Conservation (phyloP, 23 tunicate genomes). For the Aplidium turbinatum region DNA sequence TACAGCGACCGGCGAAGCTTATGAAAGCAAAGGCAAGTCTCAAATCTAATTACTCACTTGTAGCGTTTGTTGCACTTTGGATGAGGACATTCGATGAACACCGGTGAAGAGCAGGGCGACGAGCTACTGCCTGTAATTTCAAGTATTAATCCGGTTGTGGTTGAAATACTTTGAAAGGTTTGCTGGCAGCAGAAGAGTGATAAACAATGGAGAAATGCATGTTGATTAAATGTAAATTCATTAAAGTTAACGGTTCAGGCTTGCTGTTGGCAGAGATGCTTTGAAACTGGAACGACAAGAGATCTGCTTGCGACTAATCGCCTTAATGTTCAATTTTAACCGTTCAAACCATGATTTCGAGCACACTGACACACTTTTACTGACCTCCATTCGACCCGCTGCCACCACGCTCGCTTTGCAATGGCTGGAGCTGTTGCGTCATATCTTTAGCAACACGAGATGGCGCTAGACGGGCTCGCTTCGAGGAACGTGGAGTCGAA, state of each 20-base stretch:
- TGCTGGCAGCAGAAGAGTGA: too few species aligned
- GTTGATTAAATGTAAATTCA: too few species aligned
- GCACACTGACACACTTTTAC: not conserved
- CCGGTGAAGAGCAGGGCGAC: conserved; percentile 84
- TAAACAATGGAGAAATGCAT: too few species aligned
- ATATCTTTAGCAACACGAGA: conserved; percentile 40
- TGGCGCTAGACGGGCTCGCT: conserved; percentile 65
- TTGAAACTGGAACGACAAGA: too few species aligned
- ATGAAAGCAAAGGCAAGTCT: too few species aligned
- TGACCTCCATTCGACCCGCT: conserved; percentile 24
- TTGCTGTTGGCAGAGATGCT: too few species aligned
- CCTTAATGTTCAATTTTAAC: too few species aligned
- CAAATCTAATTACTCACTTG: conserved; percentile 47
- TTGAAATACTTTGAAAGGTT: too few species aligned
- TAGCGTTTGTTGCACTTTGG: conserved; percentile 78
- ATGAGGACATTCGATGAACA: conserved; percentile 77
- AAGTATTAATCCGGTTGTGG: too few species aligned
- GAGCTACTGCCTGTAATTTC: conserved; percentile 90
- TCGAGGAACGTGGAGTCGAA: conserved; percentile 46
- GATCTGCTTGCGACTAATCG: too few species aligned
- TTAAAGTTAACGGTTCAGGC: too few species aligned
- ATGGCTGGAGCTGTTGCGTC: not conserved
- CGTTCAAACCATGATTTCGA: too few species aligned
- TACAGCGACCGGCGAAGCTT: not conserved
- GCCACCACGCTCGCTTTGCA: not conserved